A percentile compares a stretch with the other conserved stretches of the same genome.
Evolutionary conservation across 1,140 invertebrate genomes (phyloP).

Genomic region (Carcinoscorpius rotundicauda): DNA sequence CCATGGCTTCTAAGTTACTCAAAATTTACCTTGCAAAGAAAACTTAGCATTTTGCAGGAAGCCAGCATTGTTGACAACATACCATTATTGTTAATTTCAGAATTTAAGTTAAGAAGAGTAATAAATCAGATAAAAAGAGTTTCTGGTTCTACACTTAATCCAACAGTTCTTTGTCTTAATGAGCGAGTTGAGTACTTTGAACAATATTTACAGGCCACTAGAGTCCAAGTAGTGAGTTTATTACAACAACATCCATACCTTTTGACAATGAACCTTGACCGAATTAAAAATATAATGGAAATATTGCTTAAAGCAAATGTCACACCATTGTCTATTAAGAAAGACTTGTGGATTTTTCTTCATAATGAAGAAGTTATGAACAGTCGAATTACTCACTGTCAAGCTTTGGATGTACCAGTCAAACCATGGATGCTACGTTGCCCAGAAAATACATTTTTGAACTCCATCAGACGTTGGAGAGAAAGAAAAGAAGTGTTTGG

Average conservation of each 20-base stretch:
- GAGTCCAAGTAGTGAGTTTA: not conserved
- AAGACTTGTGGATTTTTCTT: conserved; percentile 1
- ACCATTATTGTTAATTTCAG: no score
- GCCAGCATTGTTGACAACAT: no score
- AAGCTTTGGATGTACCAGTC: not conserved
- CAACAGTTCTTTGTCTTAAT: no score
- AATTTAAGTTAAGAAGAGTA: no score
- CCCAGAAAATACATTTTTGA: not conserved
- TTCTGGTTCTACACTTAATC: no score
- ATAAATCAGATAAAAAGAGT: no score
- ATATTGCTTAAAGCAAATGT: not conserved
- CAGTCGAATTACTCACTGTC: not conserved
- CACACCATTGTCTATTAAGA: not conserved
- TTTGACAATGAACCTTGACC: not conserved
- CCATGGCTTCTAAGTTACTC: no score
- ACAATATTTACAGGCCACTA: not conserved
- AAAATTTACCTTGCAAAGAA: no score
- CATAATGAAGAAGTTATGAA: not conserved
- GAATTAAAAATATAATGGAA: not conserved
- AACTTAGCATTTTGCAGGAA: no score
- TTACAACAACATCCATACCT: not conserved
- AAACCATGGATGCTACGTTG: not conserved
- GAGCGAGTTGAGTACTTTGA: not conserved
- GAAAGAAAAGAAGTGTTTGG: not conserved
- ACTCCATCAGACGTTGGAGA: not conserved